Conservation (phyloP, 2,888 invertebrate species). For the Phortica okadai region DNA sequence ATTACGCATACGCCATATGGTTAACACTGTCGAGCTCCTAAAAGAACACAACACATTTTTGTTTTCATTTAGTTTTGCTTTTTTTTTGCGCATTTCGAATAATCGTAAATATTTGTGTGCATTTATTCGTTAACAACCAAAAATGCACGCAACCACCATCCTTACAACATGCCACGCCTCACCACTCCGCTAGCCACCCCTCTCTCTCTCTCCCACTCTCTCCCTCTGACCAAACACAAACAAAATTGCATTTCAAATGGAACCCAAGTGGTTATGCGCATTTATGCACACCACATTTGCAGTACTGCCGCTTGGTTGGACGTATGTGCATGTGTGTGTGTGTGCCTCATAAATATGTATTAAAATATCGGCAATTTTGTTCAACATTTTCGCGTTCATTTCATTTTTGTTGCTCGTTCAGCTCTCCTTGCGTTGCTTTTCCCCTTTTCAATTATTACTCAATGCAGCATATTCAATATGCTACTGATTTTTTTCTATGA, state of each 20-base stretch:
- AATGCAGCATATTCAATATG: conserved; percentile 20
- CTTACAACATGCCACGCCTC: background rate
- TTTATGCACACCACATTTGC: background rate
- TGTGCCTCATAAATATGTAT: conserved; percentile 14
- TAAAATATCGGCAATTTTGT: background rate
- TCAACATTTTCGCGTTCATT: background rate
- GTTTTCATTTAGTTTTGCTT: conserved; percentile 7
- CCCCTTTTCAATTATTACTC: conserved; percentile 3
- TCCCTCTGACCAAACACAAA: background rate
- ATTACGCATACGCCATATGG: conserved; percentile 56
- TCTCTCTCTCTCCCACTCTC: background rate
- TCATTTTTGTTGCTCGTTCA: background rate
- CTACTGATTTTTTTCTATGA: conserved; percentile 2
- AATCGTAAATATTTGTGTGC: conserved; percentile 23
- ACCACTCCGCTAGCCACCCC: too few species aligned
- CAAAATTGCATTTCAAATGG: background rate
- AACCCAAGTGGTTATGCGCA: background rate
- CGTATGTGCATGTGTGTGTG: background rate
- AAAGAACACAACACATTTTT: conserved; percentile 45
- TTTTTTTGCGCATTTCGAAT: conserved; percentile 9
- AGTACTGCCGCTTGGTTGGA: too few species aligned
- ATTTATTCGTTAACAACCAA: background rate
- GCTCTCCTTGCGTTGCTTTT: background rate
- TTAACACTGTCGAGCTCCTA: background rate
- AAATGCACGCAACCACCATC: background rate